A percentile compares a stretch with the other conserved stretches of the same genome.
Conservation (phyloP, 2,888 invertebrate species). For the Schrankia costaestrigalis region DNA sequence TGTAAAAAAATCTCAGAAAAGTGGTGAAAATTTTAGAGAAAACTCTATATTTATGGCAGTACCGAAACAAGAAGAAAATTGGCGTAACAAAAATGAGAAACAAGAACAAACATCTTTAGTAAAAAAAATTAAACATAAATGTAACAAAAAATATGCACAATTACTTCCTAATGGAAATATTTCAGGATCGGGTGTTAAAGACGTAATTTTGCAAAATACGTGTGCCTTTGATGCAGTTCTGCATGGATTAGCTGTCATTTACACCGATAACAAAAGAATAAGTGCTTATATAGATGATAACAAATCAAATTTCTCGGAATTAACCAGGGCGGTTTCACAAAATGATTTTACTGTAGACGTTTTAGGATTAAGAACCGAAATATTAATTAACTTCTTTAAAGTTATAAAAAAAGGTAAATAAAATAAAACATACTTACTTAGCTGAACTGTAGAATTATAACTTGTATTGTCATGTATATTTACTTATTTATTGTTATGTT, state of each 20-base stretch:
- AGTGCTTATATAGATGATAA: conserved; percentile 2
- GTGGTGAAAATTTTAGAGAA: background rate
- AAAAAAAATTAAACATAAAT: too few species aligned
- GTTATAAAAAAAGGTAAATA: too few species aligned
- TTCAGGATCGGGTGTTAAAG: background rate
- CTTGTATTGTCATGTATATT: too few species aligned
- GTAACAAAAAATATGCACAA: conserved; percentile 2
- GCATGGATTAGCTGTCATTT: background rate
- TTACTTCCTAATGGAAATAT: conserved; percentile 4
- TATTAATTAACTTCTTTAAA: conserved; percentile 3
- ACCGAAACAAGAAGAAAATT: conserved; percentile 2
- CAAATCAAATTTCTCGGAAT: background rate
- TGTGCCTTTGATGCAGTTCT: background rate
- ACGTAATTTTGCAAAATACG: background rate
- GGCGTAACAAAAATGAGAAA: conserved; percentile 3
- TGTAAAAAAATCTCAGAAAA: background rate
- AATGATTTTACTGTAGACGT: conserved; percentile 1
- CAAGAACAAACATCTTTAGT: conserved; percentile 1
- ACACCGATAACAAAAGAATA: background rate
- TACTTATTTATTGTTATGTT: too few species aligned
- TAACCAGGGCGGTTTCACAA: background rate
- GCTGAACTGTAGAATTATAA: too few species aligned
- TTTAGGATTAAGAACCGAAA: conserved; percentile 2
- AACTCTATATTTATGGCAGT: background rate
- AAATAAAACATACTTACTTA: too few species aligned